Evolutionary conservation across 2,888 invertebrate species (phyloP), one percentile per base, ranked within the genome.

Genomic region (Acleris literana): DNA sequence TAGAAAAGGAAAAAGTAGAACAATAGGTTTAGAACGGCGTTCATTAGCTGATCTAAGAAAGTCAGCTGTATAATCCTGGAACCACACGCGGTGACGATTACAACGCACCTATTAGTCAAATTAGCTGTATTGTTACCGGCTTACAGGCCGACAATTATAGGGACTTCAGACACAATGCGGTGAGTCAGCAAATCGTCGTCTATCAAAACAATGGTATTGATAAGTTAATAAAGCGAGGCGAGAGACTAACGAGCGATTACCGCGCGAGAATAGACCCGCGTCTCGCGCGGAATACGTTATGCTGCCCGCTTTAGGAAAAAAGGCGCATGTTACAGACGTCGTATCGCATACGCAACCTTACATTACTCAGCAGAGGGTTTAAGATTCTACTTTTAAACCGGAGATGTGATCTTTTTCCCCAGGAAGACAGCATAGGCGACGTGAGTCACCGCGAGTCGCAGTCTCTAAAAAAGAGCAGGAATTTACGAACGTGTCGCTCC

Each of bases 161-260:
- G 77, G 75, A 83, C 76, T 82, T 83, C 83, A 81, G 80, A 80
- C 83, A 80, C 83, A 90, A 90, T 90, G 82, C 88, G 82, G 86
- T 92, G 92, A 92, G 86, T 92, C 92, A 92, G 82, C 92, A 85
- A 78, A 90, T 89, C 87, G 81, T 78, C 88, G 88, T 91, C 88
- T 90, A 92, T 92, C 90, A 91, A 92, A 92, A 92, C 92, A 92
- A 92, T 92, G 87, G 91, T 90, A 88, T 89, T 90, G 92, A 92
- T 92, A 92, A 92, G 90, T 92, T 92, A 89, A 92, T 92, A 90
- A 87, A 90, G 84, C 66, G 76, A 86, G 84, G 86, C 82, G 87
- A 84, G 85, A 76, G 79, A 84, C 85, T 88, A 88, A 90, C 90
- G 89, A 90, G 88, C 86, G 88, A 86, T 87, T 87, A 86, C 83